A percentile compares a stretch with the other conserved stretches of the same genome.
phyloP scores from a whole-genome alignment of 2,888 invertebrate species.

The Odontothrips loti region DNA sequence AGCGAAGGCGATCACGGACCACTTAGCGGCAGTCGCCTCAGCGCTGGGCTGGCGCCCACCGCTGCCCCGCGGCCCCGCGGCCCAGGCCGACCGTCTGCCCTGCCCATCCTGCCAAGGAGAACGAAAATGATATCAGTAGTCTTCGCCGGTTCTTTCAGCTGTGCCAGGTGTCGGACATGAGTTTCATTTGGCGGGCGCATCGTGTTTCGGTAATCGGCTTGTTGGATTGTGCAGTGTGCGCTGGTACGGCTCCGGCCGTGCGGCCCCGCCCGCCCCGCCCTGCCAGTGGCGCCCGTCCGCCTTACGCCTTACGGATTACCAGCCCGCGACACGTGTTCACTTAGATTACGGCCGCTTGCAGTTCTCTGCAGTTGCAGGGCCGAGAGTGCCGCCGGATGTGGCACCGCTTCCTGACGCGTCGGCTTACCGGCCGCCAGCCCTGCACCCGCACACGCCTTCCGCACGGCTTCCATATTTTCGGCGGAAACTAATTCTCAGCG shows the following conservation, averaged over 20 bases:
- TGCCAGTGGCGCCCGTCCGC: neutral
- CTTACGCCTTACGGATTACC: neutral
- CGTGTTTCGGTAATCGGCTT: constrained; percentile 11
- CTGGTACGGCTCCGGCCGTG: neutral
- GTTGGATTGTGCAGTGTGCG: neutral
- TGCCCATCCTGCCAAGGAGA: too few species aligned
- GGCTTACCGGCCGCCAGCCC: too few species aligned
- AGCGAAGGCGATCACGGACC: neutral
- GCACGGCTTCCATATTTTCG: too few species aligned
- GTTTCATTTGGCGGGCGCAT: neutral
- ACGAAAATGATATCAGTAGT: too few species aligned
- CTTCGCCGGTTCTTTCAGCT: neutral
- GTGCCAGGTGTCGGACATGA: neutral
- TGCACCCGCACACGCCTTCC: too few species aligned
- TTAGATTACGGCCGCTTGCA: neutral
- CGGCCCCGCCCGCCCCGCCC: neutral
- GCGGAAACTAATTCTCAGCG: too few species aligned
- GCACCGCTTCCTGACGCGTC: neutral
- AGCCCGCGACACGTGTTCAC: neutral
- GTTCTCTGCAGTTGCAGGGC: neutral
- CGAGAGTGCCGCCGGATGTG: neutral
- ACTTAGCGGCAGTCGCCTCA: neutral
- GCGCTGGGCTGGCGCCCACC: too few species aligned
- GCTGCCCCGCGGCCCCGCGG: too few species aligned
- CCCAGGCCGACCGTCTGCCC: too few species aligned